Conservation (phyloP, 1,140 invertebrate species). For the Drosophila burlai region DNA sequence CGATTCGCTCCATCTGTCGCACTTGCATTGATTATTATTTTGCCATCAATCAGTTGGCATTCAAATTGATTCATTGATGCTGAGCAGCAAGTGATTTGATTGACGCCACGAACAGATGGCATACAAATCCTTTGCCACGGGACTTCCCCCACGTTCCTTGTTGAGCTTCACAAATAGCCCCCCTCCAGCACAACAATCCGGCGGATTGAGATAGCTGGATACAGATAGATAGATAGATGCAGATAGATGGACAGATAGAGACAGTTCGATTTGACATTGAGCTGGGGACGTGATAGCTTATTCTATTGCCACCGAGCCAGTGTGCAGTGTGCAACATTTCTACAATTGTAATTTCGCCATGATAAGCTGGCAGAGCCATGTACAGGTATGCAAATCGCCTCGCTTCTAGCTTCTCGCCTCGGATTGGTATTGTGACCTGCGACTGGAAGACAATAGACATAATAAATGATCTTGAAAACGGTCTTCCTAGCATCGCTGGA, state of each 20-base stretch:
- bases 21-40: conserved; percentile 46
- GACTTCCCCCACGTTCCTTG: conserved; percentile 1
- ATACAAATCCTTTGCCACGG: conserved; percentile 39
- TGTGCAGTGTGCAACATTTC: conserved; percentile 36
- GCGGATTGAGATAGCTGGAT: conserved; percentile 36
- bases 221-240: conserved; percentile 12
- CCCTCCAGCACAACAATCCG: conserved; percentile 11
- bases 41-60: conserved; percentile 56
- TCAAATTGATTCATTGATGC: conserved; percentile 60
- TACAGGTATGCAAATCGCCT: conserved; percentile 64
- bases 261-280: conserved; percentile 70
- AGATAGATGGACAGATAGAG: conserved; percentile 63
- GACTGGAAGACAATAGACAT: conserved; percentile 53
- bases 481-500: conserved; percentile 38
- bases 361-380: conserved; percentile 51
- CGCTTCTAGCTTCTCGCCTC: too few relatives aligned
- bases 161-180: conserved; percentile 51
- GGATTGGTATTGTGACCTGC: not conserved
- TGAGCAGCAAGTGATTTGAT: conserved; percentile 58
- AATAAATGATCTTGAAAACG: conserved; percentile 56
- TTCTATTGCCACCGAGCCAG: conserved; percentile 13
- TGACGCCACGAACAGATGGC: conserved; percentile 54
- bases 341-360: conserved; percentile 65
- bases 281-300: conserved; percentile 64
- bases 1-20: conserved; percentile 8